phyloP scores from a whole-genome alignment of 2,888 invertebrate species.

The Ligdia adustata region DNA sequence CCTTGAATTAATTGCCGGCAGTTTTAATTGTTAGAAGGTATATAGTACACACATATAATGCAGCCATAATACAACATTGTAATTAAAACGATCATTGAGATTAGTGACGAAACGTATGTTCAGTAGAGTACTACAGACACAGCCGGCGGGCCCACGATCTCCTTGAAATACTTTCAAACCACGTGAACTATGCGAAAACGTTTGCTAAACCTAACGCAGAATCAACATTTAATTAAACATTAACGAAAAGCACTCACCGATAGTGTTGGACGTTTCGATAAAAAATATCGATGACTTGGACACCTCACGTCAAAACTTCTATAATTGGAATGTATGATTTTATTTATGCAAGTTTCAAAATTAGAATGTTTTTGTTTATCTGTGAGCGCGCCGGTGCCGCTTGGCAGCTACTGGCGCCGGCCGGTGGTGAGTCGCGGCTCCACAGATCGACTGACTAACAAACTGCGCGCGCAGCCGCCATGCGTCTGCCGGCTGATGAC shows the following conservation, averaged over 20 bases:
- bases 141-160: conserved; percentile 57
- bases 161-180: conserved; percentile 83
- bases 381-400: conserved; percentile 38
- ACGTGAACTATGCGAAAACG: conserved; percentile 76
- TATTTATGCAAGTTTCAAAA: conserved; percentile 29
- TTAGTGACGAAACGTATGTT: conserved; percentile 41
- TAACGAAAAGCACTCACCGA: conserved; percentile 62
- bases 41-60: no score
- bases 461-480: conserved; percentile 57
- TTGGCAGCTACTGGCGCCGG: conserved; percentile 48
- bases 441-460: conserved; percentile 68
- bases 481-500: conserved; percentile 37
- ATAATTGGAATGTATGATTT: conserved; percentile 14
- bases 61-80: conserved; percentile 15
- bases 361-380: conserved; percentile 41
- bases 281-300: conserved; percentile 9
- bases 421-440: conserved; percentile 64
- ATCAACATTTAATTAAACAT: conserved; percentile 61
- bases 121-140: conserved; percentile 52
- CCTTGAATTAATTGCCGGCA: conserved; percentile 13
- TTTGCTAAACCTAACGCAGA: conserved; percentile 66
- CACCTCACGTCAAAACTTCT: conserved; percentile 28
- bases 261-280: conserved; percentile 33
- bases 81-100: conserved; percentile 20
- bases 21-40: conserved; percentile 16